Base-by-base conservation (phyloP, 2,113 vertebrate species). In the Amphiprion percula region DNA sequence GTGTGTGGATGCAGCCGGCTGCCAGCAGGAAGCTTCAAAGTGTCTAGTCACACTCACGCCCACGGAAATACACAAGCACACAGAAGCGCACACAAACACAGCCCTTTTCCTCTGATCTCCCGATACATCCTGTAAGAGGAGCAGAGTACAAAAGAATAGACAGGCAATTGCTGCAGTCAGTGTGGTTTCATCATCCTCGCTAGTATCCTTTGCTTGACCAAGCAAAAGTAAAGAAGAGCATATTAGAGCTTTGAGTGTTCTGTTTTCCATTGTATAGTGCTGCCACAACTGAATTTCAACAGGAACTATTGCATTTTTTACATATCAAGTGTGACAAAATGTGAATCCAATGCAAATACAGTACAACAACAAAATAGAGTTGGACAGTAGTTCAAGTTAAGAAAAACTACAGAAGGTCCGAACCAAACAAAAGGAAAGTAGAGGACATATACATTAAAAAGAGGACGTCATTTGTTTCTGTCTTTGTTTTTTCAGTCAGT, bases 91-190 rank as follows among this genome's bases (percentile, higher is more conserved):
- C 83, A 39, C 67, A 84, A 28, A 70, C 63, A 79, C 74, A 60
- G 26, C 44, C 44, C 66, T 37, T 37, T 77, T 62, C 63, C 78
- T 90, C 76, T 83, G 81, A 88, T 90, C 80, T 77, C 76, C 66
- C 69, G 52, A 81, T 77, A 47, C 41, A 77, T 81, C 66, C 61
- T 9, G 19, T 68, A 49, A 65, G 68, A 80, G 64, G 68, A 77
- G 46, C 44, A 44, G 58, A 83, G 82, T 73, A 84, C 74, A 80
- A 87, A 85, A 73, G 61, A 73, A 81, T 37, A 75, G 76, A 63
- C 8, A 1, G 16, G 47, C 16, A 80, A 62, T 83, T 74, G 74
- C 60, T 82, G 54, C 71, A 82, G 62, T 77, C 61, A 47, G 59
- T 41, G 28, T 19, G 44, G 46, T 70, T 66, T 71, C 37, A 65